Evolutionary conservation across 2,113 vertebrate species (phyloP), one percentile per base, ranked within the genome.

Genomic region (Melanotaenia duboulayi): DNA sequence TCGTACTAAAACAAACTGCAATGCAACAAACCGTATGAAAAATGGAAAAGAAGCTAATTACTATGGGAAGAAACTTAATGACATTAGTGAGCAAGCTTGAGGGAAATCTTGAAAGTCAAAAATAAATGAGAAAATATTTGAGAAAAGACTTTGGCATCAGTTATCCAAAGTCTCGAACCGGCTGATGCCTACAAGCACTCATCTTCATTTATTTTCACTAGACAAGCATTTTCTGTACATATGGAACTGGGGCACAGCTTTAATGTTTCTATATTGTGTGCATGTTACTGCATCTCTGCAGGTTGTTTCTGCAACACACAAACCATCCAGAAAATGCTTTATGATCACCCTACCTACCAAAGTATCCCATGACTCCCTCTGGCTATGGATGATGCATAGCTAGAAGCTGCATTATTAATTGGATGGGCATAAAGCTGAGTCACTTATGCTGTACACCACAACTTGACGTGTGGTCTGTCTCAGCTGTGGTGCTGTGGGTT

Each of bases 351-450:
- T 68, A 32, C 32, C 22, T 39, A 40, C 52, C 24, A 25, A 49
- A 35, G n/a, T 61, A 65, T 74, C 75, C 65, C 44, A 58, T 20
- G 22, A 57, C 57, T 68, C 82, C 77, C 67, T 50, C 20, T 22
- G 78, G 80, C 80, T 64, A 17, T 24, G 16, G 59, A 74, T 81
- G 71, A 78, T 72, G 80, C 65, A 51, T 70, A 74, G 63, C 76
- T 74, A 39, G 56, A 78, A 73, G 78, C 71, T 83, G 83, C 74
- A 82, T 84, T 88, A 83, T 84, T 87, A 84, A 84, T 87, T 85
- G 80, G 59, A 48, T 23, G 19, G 57, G 44, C 71, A 63, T 35
- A 48, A 74, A 85, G 70, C 76, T 78, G 64, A 72, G 49, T 74
- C 65, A 16, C 13, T 75, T 75, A 48, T 61, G 51, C 67, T 57